These are phyloP conservation scores for Acrobasis repandana DNA, from an alignment of 2,888 invertebrate genomes.

Conservation along the genomic window DNA sequence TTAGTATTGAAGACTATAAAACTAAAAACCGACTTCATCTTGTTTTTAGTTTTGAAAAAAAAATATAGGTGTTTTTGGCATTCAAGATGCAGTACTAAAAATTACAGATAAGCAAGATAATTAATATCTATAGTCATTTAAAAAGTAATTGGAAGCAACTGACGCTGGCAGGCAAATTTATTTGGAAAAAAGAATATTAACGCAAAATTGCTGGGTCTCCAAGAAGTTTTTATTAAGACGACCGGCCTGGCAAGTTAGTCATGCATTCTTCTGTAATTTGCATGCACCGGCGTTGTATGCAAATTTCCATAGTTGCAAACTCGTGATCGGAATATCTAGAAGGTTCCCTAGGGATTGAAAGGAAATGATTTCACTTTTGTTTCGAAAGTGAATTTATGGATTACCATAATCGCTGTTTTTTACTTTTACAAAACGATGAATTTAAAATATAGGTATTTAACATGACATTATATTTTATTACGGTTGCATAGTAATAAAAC, in stretches of 20 bases:
- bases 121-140: too few species aligned
- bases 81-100: not conserved
- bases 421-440: too few species aligned
- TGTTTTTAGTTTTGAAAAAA: too few species aligned
- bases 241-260: conserved; percentile 14
- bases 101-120: too few species aligned
- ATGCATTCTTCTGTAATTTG: conserved; percentile 21
- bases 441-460: too few species aligned
- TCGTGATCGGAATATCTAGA: conserved; percentile 11
- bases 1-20: too few species aligned
- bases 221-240: conserved; percentile 8
- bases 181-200: conserved; percentile 12
- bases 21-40: too few species aligned
- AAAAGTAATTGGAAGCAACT: not conserved
- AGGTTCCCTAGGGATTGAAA: conserved; percentile 24
- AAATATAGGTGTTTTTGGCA: too few species aligned
- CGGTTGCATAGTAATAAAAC: too few species aligned
- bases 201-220: conserved; percentile 7
- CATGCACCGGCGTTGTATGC: conserved; percentile 23
- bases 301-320: conserved; percentile 16
- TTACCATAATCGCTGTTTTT: not conserved
- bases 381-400: conserved; percentile 19
- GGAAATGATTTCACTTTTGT: conserved; percentile 21
- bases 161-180: conserved; percentile 13
- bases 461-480: too few species aligned